Base-by-base conservation (phyloP, 2,797 vertebrate species). In the Myotis planiceps region DNA sequence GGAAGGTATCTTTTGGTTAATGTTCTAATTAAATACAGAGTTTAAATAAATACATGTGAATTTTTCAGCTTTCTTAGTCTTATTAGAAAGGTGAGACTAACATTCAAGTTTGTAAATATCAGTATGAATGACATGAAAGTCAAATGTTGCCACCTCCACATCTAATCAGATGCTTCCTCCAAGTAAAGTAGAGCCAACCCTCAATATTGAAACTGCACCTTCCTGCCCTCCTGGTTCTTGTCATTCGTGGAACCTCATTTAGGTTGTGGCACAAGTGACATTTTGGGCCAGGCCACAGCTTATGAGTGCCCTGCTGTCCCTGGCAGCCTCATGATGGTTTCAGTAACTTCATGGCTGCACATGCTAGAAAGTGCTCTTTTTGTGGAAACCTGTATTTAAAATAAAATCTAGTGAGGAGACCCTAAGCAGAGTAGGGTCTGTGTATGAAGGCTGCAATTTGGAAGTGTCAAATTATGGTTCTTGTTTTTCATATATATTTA, bases 21-120 rank as follows among this genome's bases (percentile, higher is more conserved):
- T 90, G 8, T 72, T 60, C 78, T 90, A 47, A 84, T 71, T 95
- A 88, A 88, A 81, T 71, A 49, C 25, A 92, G 5, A 49, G 47
- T 88, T 90, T 42, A 42, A 42, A 42, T 42, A 42, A 42, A 42
- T 42, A 42, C n/a, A 65, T 71, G 4, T 71, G 37, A 88, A 34
- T 89, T 90, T 97, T 76, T 76, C 37, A 91, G 45, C 29, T 55
- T 55, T 83, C 19, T 47, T 53, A 89, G 37, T 72, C 34, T 90
- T 45, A 78, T 39, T 53, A 65, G 27, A 79, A 85, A 85, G 53
- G n/a, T 34, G 49, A 76, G 37, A 65, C n/a, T 58, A 63, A 45
- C 19, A 49, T 76, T 88, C 34, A 60, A 32, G 21, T 32, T 95
- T 94, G 58, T 13, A 45, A 45, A 45, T 45, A 45, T 45, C 45